Conservation (phyloP, 1,140 invertebrate genomes). For the Lamellibrachia luymesi region DNA sequence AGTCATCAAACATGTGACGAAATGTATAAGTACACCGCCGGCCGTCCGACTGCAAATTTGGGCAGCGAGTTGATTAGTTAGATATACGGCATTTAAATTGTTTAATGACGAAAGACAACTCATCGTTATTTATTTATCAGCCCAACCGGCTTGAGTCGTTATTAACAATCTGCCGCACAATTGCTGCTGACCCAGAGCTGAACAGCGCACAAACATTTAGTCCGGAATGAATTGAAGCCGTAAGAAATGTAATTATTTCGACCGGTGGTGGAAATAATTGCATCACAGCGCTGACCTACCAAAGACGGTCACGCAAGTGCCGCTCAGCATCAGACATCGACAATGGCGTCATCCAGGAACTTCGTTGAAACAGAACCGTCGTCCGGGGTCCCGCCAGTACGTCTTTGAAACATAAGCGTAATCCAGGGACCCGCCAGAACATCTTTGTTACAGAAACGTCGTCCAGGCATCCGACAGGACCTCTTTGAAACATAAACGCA, state of each 20-base stretch:
- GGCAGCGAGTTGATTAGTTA: no score
- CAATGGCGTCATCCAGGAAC: not conserved
- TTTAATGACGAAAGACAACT: no score
- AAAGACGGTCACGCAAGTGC: not conserved
- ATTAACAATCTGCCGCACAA: not conserved
- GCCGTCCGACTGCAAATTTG: no score
- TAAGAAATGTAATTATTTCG: not conserved
- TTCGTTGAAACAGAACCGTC: not conserved
- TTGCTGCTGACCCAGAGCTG: not conserved
- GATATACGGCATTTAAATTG: no score
- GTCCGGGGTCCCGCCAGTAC: not conserved
- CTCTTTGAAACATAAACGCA: not conserved
- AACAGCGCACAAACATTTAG: not conserved
- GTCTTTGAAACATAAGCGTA: not conserved
- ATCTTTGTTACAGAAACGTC: not conserved
- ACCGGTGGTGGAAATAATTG: not conserved
- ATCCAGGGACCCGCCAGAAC: not conserved
- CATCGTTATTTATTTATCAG: no score
- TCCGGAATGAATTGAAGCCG: not conserved
- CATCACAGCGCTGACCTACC: not conserved
- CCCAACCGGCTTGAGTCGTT: not conserved
- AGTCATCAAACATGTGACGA: no score
- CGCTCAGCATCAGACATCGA: not conserved
- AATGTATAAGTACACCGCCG: no score
- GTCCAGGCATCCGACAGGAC: not conserved